Conservation (phyloP, 2,113 vertebrate species). For the Equus quagga region DNA sequence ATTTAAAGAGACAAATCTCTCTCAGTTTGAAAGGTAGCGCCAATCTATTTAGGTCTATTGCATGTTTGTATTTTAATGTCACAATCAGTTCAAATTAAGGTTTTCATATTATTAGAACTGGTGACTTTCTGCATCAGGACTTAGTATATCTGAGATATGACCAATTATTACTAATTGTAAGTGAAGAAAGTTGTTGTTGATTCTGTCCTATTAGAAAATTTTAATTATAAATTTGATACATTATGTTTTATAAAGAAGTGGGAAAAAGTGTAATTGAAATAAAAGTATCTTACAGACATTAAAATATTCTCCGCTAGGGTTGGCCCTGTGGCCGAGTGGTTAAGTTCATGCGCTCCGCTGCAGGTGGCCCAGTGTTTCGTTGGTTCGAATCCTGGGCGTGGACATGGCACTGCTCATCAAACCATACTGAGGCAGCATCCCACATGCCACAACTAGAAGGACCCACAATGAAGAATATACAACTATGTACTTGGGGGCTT, state of each 20-base stretch:
- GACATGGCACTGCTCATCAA: too few relatives aligned
- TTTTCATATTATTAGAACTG: conserved; percentile 9
- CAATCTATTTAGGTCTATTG: not conserved
- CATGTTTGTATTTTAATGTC: conserved; percentile 48
- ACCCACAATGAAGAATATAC: too few relatives aligned
- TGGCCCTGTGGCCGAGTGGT: too few relatives aligned
- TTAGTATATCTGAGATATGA: conserved; percentile 1
- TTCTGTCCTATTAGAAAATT: conserved; percentile 25
- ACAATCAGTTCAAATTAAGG: not conserved
- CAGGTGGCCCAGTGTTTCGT: too few relatives aligned
- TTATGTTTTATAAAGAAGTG: conserved; percentile 31
- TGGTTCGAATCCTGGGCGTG: too few relatives aligned
- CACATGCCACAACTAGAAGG: too few relatives aligned
- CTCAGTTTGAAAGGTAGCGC: conserved; percentile 22
- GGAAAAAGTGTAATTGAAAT: conserved; percentile 5
- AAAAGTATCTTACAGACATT: not conserved
- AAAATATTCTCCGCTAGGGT: not conserved
- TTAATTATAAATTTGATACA: conserved; percentile 7
- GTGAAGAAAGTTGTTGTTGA: not conserved
- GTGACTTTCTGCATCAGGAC: not conserved
- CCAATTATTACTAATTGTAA: not conserved
- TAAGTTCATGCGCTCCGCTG: too few relatives aligned
- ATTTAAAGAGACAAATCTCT: conserved; percentile 11
- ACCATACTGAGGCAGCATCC: too few relatives aligned
- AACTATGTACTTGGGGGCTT: too few relatives aligned